A percentile compares a stretch with the other conserved stretches of the same genome.
These are phyloP conservation scores for Ceratina japonica DNA, from an alignment of 1,140 invertebrate genomes.

Conservation along the genomic window DNA sequence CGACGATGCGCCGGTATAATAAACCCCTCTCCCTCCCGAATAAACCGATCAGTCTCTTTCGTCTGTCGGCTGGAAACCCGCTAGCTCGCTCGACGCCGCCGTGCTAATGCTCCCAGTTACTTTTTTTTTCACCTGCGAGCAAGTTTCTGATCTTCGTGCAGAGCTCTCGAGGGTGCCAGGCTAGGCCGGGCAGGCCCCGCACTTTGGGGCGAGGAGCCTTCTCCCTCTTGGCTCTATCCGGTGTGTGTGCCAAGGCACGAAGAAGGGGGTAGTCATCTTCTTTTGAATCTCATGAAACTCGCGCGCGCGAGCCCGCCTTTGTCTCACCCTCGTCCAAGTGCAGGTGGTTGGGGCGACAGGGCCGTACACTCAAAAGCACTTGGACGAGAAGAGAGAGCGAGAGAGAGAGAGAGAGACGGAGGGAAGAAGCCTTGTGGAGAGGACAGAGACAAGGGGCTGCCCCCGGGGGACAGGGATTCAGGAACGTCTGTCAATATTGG, in stretches of 20 bases:
- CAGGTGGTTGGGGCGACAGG: conserved; percentile 67
- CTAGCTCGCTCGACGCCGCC: not conserved
- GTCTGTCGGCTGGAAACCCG: too few species aligned
- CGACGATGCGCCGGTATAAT: not conserved
- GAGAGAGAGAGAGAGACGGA: conserved; percentile 17
- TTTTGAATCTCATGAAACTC: conserved; percentile 73
- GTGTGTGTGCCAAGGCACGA: conserved; percentile 19
- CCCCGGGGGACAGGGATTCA: conserved; percentile 27
- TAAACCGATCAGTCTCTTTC: not conserved
- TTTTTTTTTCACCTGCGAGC: conserved; percentile 54
- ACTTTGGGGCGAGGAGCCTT: conserved; percentile 27
- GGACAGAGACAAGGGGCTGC: conserved; percentile 32
- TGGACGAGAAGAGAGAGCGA: conserved; percentile 15
- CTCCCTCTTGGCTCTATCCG: conserved; percentile 3
- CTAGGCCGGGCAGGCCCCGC: conserved; percentile 6
- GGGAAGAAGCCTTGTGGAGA: conserved; percentile 24
- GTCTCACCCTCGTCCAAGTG: conserved; percentile 72
- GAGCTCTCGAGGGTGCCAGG: conserved; percentile 30
- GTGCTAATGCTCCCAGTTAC: conserved; percentile 34
- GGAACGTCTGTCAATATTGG: conserved; percentile 58
- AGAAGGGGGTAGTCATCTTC: conserved; percentile 65
- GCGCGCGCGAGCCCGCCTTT: conserved; percentile 65
- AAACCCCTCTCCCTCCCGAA: not conserved
- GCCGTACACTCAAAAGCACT: conserved; percentile 52
- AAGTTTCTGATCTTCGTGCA: conserved; percentile 50